Conservation (phyloP, 2,113 vertebrate genomes). For the Pluvialis apricaria region DNA sequence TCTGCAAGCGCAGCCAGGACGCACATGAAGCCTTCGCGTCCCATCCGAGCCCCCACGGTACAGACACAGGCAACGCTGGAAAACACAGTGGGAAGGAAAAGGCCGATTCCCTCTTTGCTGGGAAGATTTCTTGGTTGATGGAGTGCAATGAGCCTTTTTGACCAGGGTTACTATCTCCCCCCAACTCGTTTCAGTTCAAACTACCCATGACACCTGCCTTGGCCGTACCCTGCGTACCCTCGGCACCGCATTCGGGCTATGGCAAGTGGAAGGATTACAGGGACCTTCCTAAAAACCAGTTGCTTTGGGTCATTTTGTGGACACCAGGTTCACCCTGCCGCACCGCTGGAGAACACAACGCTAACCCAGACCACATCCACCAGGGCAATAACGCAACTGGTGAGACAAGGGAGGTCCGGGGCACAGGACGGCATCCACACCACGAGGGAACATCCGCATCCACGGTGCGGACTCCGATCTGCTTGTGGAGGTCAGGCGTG, state of each 20-base stretch:
- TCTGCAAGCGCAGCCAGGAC: not conserved
- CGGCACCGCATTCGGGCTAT: not conserved
- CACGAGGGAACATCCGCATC: not conserved
- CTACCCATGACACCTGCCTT: not conserved
- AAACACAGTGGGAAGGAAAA: not conserved
- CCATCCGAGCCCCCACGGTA: rapidly evolving
- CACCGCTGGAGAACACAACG: rapidly evolving
- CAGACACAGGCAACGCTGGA: rapidly evolving
- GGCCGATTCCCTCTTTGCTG: not conserved
- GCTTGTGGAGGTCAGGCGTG: not conserved
- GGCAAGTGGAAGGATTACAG: not conserved
- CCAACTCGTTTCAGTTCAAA: not conserved
- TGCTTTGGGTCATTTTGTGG: not conserved
- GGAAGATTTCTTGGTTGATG: not conserved
- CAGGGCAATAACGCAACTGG: not conserved
- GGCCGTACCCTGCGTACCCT: not conserved
- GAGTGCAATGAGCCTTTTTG: not conserved
- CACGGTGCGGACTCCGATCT: not conserved
- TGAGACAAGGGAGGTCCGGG: not conserved
- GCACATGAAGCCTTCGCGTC: not conserved
- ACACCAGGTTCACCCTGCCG: not conserved
- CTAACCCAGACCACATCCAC: not conserved
- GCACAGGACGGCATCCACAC: too few species aligned
- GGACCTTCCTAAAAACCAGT: not conserved
- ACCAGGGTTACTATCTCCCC: not conserved